These are phyloP conservation scores for Plecotus auritus DNA, from an alignment of 2,113 vertebrate genomes.

Conservation along the genomic window DNA sequence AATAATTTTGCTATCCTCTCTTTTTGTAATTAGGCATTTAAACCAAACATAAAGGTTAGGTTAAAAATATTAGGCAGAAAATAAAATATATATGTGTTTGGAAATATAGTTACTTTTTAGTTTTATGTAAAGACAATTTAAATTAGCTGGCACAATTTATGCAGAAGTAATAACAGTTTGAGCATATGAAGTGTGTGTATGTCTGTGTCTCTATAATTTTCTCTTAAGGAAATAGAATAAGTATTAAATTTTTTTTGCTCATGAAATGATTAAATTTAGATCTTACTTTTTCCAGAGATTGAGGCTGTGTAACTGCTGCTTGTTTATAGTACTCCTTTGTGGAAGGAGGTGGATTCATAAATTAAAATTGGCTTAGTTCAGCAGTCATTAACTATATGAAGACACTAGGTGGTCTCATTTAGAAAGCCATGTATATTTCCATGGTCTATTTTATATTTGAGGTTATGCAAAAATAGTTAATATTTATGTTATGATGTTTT, in stretches of 20 bases:
- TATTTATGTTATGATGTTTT: neutral
- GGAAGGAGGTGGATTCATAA: neutral
- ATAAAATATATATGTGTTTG: neutral
- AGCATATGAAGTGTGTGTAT: neutral
- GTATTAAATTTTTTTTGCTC: neutral
- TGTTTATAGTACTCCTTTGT: slow-evolving; percentile 23
- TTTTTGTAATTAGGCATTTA: slow-evolving; percentile 39
- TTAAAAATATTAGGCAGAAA: neutral
- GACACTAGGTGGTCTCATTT: neutral
- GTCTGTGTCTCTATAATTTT: neutral
- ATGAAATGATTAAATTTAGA: slow-evolving; percentile 20
- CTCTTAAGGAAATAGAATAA: slow-evolving; percentile 29
- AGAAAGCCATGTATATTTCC: neutral
- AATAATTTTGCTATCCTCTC: slow-evolving; percentile 33
- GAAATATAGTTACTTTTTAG: slow-evolving; percentile 3
- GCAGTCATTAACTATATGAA: neutral
- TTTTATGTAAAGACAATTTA: neutral
- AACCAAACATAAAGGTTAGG: neutral
- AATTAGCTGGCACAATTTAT: slow-evolving; percentile 8
- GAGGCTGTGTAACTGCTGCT: neutral
- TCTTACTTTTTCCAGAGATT: slow-evolving; percentile 7
- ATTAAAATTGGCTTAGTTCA: slow-evolving; percentile 25
- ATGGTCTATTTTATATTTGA: slow-evolving; percentile 5
- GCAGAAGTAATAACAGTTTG: slow-evolving; percentile 8
- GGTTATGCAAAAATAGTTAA: neutral